These are phyloP conservation scores for Cyanoramphus novaezelandiae DNA, from an alignment of 2,113 vertebrate genomes.

Conservation along the genomic window DNA sequence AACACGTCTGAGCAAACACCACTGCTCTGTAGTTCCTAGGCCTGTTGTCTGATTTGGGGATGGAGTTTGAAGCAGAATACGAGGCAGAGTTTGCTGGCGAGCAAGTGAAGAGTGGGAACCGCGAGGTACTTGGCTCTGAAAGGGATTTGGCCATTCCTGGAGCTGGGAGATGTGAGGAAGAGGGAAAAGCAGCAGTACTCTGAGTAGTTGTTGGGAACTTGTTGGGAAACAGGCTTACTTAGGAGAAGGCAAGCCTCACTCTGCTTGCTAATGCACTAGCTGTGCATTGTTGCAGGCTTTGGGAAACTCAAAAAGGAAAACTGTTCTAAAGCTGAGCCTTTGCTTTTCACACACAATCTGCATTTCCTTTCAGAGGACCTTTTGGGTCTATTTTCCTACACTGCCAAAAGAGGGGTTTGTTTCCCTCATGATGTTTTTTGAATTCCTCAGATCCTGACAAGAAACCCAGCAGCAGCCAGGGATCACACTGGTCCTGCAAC, in stretches of 20 bases:
- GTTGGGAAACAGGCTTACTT: background rate
- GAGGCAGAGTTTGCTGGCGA: rapidly evolving
- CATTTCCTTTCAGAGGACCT: background rate
- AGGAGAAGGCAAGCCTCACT: background rate
- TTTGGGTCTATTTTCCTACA: background rate
- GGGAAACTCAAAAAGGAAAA: background rate
- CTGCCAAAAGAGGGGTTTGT: background rate
- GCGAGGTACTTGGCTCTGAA: background rate
- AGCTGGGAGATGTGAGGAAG: background rate
- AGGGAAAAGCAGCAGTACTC: background rate
- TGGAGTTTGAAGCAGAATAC: background rate
- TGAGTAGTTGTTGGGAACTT: background rate
- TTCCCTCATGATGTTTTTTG: background rate
- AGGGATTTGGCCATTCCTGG: background rate
- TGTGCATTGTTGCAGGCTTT: background rate
- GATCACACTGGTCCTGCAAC: background rate
- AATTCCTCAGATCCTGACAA: background rate
- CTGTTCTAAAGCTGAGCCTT: background rate
- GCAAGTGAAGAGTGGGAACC: background rate
- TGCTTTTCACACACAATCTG: background rate
- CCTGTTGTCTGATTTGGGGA: background rate
- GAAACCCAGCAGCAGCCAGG: background rate
- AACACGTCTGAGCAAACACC: rapidly evolving
- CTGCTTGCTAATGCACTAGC: background rate
- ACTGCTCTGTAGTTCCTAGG: background rate